phyloP scores from a whole-genome alignment of 2,888 invertebrate species.

The Phengaris alcon region DNA sequence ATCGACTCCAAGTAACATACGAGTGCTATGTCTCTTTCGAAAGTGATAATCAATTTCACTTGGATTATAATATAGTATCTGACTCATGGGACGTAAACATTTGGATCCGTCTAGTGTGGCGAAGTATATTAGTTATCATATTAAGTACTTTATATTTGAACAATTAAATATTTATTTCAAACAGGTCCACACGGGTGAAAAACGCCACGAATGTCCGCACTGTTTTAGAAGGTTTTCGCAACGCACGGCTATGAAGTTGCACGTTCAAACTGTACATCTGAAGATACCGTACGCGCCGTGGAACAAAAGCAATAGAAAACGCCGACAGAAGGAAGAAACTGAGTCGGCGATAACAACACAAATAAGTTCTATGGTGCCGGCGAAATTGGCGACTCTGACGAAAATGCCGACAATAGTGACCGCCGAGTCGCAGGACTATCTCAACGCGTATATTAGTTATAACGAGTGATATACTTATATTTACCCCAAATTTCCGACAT shows the following conservation, averaged over 20 bases:
- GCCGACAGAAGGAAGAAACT: slow-evolving; percentile 54
- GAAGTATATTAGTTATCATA: too few relatives aligned
- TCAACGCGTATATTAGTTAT: slow-evolving; percentile 39
- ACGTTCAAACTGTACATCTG: slow-evolving; percentile 72
- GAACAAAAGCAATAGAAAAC: slow-evolving; percentile 68
- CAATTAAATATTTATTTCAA: not conserved
- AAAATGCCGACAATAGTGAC: slow-evolving; percentile 4
- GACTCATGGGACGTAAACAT: too few relatives aligned
- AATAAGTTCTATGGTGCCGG: not conserved
- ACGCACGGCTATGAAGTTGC: slow-evolving; percentile 70
- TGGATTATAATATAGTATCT: too few relatives aligned
- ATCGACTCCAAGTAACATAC: too few relatives aligned
- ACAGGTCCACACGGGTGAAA: slow-evolving; percentile 73
- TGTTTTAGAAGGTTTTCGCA: slow-evolving; percentile 72
- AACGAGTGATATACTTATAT: slow-evolving; percentile 34
- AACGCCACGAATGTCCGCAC: slow-evolving; percentile 68
- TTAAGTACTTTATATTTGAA: too few relatives aligned
- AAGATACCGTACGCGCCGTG: slow-evolving; percentile 75
- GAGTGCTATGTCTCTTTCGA: too few relatives aligned
- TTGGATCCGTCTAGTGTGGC: too few relatives aligned
- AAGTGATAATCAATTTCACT: too few relatives aligned
- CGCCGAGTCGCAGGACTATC: slow-evolving; percentile 33
- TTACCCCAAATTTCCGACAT: too few relatives aligned
- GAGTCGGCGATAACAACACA: slow-evolving; percentile 31
- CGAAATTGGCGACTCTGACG: slow-evolving; percentile 31